Evolutionary conservation across 2,888 invertebrate species (phyloP).

Genomic region (Zaprionus lineosus): DNA sequence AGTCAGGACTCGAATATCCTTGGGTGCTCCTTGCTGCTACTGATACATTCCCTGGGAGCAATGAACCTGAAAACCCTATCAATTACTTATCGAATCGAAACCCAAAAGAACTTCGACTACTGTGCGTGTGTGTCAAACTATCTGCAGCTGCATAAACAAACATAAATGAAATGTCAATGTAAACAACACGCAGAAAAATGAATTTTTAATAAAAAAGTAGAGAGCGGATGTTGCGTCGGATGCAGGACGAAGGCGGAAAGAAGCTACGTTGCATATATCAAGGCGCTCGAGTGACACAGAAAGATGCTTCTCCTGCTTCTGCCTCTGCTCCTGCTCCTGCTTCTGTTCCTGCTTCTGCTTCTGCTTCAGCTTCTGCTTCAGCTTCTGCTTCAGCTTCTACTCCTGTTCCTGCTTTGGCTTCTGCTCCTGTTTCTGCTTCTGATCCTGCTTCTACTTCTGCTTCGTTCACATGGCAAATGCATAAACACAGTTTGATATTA

Average conservation of each 20-base stretch:
- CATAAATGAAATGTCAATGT: constrained; percentile 67
- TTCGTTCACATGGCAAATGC: constrained; percentile 74
- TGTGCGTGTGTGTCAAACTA: constrained; percentile 39
- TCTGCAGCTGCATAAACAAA: constrained; percentile 56
- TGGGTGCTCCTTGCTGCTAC: too few species aligned
- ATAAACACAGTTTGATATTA: constrained; percentile 76
- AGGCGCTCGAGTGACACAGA: constrained; percentile 43
- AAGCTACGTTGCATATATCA: constrained; percentile 56
- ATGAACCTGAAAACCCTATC: constrained; percentile 49
- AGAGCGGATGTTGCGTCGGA: background rate
- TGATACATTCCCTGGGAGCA: constrained; percentile 11
- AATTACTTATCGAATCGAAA: constrained; percentile 51
- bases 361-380: constrained; percentile 32
- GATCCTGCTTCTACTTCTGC: constrained; percentile 31
- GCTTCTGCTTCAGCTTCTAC: constrained; percentile 16
- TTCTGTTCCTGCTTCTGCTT: constrained; percentile 19
- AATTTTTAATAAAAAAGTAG: constrained; percentile 52
- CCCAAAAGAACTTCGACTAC: constrained; percentile 47
- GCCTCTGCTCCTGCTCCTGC: constrained; percentile 28
- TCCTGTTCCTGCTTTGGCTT: constrained; percentile 19
- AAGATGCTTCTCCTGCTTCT: constrained; percentile 14
- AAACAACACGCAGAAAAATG: constrained; percentile 68
- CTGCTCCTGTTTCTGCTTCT: constrained; percentile 26
- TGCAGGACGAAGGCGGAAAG: background rate
- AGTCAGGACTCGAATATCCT: too few species aligned